phyloP scores from a whole-genome alignment of 2,797 vertebrate species.

The Coracias cyanogaster region DNA sequence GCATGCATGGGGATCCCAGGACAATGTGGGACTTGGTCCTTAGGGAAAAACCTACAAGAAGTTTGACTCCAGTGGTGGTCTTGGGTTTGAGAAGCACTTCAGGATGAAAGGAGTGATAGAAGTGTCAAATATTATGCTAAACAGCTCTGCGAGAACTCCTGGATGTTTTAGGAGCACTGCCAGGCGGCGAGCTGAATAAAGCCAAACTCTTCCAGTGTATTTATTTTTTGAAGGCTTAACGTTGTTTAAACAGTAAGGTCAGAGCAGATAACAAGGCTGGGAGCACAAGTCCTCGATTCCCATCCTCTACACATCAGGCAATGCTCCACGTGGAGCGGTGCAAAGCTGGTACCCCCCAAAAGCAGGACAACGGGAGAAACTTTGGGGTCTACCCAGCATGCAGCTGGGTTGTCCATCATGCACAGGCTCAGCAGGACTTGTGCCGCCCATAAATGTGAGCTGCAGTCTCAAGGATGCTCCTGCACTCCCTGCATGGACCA shows the following conservation, averaged over 20 bases:
- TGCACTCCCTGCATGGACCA: accelerated
- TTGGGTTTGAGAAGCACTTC: not conserved
- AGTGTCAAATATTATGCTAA: conserved; percentile 46
- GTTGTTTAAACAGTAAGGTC: conserved; percentile 3
- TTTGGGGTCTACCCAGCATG: accelerated
- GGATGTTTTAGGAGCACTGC: conserved; percentile 29
- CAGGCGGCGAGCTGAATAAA: conserved; percentile 1
- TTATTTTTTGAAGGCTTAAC: conserved; percentile 34
- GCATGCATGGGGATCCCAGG: not conserved
- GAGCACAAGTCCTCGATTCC: not conserved
- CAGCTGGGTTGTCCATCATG: not conserved
- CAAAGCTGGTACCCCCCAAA: not conserved
- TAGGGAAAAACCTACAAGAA: not conserved
- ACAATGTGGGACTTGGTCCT: accelerated
- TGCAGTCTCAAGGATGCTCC: not conserved
- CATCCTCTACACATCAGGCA: accelerated
- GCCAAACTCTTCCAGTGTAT: not conserved
- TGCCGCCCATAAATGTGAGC: not conserved
- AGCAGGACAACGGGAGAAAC: not conserved
- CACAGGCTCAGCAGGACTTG: not conserved
- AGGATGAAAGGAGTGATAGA: conserved; percentile 12
- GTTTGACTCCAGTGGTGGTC: not conserved
- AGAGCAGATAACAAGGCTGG: not conserved
- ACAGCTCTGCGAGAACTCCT: not conserved
- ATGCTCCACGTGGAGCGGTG: accelerated